Evolutionary conservation across 1,140 invertebrate species (phyloP), one percentile per base, ranked within the genome.

Genomic region (Eumaeus atala): DNA sequence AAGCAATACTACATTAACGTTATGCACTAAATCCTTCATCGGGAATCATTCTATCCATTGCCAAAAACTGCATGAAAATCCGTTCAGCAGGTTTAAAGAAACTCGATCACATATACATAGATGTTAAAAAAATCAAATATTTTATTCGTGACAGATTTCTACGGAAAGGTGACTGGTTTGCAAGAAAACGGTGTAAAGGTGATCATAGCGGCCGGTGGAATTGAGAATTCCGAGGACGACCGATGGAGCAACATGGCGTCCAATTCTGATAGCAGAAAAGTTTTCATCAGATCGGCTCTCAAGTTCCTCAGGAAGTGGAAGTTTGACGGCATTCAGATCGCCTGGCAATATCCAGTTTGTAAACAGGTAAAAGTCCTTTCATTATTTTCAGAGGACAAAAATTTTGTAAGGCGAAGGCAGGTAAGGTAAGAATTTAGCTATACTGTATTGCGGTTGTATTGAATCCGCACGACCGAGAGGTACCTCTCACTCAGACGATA

Each of bases 261-360:
- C 57, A 90, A 77, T 66, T 78, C 88, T 3, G 70, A 89, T 0
- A 84, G 87, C 11, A 87, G 92, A 59, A 76, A 77, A 40, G 87
- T 80, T 34, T 94, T 94, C 66, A 88, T 92, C 28, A 71, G 88
- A 1, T 90, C 92, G 48, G 90, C 90, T 1, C 66, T 92, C 3
- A 86, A 90, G 54, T 92, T 93, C 61, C 77, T 94, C 36, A 80
- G 90, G 59, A 89, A 90, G 62, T 90, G 92, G 72, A 89, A 90
- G 49, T 93, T 93, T 69, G 92, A 93, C 61, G 92, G 92, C 33
- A 76, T 94, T 4, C 92, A 94, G 74, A 69, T 93, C 14, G 92
- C 93, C 64, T 94, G 92, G 92, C 92, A 93, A 72, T 94, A 94
- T 80, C 93, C 93, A 1, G 90, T 90, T 65, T 93, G 92, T 63